Conservation (phyloP, 1,140 invertebrate genomes). For the Hylaeus anthracinus region DNA sequence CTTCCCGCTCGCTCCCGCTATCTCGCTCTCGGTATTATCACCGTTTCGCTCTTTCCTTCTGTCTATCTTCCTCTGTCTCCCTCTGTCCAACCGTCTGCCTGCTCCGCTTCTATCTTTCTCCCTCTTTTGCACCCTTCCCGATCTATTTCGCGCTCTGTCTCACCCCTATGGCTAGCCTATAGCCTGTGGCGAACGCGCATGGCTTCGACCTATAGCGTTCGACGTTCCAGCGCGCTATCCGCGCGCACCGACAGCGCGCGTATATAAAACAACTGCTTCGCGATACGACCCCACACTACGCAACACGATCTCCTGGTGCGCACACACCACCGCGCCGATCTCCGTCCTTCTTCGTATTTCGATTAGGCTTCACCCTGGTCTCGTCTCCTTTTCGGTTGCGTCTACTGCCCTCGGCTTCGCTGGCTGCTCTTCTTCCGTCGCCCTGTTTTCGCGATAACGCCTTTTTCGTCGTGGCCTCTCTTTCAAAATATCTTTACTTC, state of each 20-base stretch:
- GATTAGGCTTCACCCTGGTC: neutral
- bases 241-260: constrained; percentile 39
- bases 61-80: constrained; percentile 19
- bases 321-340: constrained; percentile 25
- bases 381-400: constrained; percentile 8
- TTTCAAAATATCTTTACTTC: constrained; percentile 2
- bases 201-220: constrained; percentile 66
- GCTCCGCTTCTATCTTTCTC: constrained; percentile 18
- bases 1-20: constrained; percentile 17
- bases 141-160: constrained; percentile 43
- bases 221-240: constrained; percentile 58
- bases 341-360: constrained; percentile 19
- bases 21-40: constrained; percentile 23
- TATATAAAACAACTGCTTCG: constrained; percentile 51
- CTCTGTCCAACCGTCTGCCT: constrained; percentile 9
- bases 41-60: constrained; percentile 46
- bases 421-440: constrained; percentile 4
- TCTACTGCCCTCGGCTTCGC: constrained; percentile 1
- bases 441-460: constrained; percentile 23
- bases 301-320: constrained; percentile 45
- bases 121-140: constrained; percentile 8
- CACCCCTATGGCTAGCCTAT: constrained; percentile 53
- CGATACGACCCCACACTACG: constrained; percentile 60
- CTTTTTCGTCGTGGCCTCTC: neutral
- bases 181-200: constrained; percentile 60